Conservation (phyloP, 2,113 vertebrate species). For the Odocoileus hemionus region DNA sequence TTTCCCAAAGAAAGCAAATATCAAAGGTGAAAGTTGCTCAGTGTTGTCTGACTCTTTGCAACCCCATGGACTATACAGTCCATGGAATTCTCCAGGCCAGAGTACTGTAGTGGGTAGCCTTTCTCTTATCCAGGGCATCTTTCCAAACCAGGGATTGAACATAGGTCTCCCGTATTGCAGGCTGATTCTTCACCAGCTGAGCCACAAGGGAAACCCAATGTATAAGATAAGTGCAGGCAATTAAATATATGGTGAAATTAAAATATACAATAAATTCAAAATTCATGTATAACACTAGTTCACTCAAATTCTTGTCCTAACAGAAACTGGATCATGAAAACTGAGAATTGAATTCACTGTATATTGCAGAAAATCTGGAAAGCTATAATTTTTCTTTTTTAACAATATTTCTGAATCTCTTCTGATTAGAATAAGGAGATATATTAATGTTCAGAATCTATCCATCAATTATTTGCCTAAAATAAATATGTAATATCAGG, state of each 20-base stretch:
- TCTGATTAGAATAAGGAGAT: neutral
- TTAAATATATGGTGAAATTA: neutral
- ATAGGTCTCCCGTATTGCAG: neutral
- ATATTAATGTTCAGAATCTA: neutral
- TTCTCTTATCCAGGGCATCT: neutral
- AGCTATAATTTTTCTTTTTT: neutral
- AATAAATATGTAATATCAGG: neutral
- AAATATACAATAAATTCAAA: neutral
- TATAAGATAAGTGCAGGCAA: neutral
- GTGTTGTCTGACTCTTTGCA: fast-evolving
- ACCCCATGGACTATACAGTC: neutral
- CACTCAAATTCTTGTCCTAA: neutral
- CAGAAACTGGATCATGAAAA: neutral
- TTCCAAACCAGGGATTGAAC: neutral
- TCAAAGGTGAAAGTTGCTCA: neutral
- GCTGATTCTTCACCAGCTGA: neutral
- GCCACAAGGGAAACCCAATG: neutral
- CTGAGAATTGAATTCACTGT: neutral
- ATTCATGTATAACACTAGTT: neutral
- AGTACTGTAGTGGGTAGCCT: neutral
- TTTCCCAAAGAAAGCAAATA: neutral
- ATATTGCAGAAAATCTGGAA: neutral
- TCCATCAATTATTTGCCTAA: neutral
- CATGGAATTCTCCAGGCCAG: neutral
- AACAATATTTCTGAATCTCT: neutral